Evolutionary conservation across 2,113 vertebrate species (phyloP), one percentile per base, ranked within the genome.

Genomic region (Pelecanus crispus): DNA sequence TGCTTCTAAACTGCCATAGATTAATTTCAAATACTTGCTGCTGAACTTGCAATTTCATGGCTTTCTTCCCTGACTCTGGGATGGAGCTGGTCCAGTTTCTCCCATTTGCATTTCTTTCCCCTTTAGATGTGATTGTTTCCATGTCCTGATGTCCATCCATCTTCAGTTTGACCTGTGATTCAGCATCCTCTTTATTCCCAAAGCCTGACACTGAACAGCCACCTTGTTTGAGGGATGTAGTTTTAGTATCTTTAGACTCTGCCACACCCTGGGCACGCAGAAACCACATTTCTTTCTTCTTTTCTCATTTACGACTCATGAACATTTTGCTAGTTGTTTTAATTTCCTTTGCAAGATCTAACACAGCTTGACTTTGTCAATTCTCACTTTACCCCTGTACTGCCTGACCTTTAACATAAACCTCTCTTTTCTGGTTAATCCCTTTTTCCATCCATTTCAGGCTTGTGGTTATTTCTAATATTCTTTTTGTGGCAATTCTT

Each of bases 381-480:
- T n/a, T 74, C 71, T 89, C 55, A 45, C 0, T 2, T 92, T 82
- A 59, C 80, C 53, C 63, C 81, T 81, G 45, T 66, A 24, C 55
- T 45, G 47, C 81, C 61, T 55, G 89, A 74, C 66, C 81, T 82
- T 86, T 82, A 94, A 77, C 47, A 67, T 38, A 71, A 49, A 92
- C 38, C 18, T 63, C 50, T 74, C 42, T 68, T 73, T 58, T 42
- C 80, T 73, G 71, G 14, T 86, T 92, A 88, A 89, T 74, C 71
- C 44, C 49, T 53, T 91, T 89, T 86, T 50, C 71, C 55, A 70
- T 50, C 50, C n/a, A 8, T 59, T 79, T 21, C 28, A 70, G 59
- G 44, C 61, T 74, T 89, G 55, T 55, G 92, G 75, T 94, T 94
- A 86, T 86, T 92, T 44, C 55, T 82, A 59, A 94, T 82, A 49